phyloP scores from a whole-genome alignment of 2,797 vertebrate genomes.

The Rachycentron canadum region DNA sequence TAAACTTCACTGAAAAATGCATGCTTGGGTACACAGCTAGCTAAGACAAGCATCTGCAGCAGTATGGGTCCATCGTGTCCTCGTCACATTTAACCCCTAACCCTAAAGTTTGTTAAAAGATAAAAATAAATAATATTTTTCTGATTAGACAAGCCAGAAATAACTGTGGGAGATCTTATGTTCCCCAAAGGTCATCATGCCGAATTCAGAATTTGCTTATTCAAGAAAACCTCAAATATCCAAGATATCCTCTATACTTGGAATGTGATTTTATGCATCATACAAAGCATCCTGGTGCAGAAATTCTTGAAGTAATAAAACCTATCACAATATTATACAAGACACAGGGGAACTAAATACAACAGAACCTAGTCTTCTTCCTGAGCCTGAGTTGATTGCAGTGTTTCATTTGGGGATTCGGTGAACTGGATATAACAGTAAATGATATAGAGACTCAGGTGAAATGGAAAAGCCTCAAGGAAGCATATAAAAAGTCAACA shows the following conservation, averaged over 20 bases:
- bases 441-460: neutral
- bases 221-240: slow-evolving; percentile 32
- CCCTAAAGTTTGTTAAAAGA: too few relatives aligned
- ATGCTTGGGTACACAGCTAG: neutral
- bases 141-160: slow-evolving; percentile 19
- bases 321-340: slow-evolving; percentile 16
- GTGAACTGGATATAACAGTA: neutral
- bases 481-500: neutral
- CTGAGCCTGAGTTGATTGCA: neutral
- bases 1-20: neutral
- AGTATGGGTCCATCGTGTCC: neutral
- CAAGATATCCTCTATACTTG: slow-evolving; percentile 3
- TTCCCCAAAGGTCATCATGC: slow-evolving; percentile 3
- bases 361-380: slow-evolving; percentile 10
- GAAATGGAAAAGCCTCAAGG: neutral
- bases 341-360: neutral
- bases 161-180: neutral
- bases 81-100: neutral
- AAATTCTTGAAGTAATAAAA: slow-evolving; percentile 24
- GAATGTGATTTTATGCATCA: slow-evolving; percentile 11
- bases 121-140: slow-evolving; percentile 5
- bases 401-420: accelerated
- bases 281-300: neutral
- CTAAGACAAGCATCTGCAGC: neutral
- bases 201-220: slow-evolving; percentile 17